Evolutionary conservation across 1,140 invertebrate species (phyloP), one percentile per base, ranked within the genome.

Genomic region (Leptonema lineaticorne): DNA sequence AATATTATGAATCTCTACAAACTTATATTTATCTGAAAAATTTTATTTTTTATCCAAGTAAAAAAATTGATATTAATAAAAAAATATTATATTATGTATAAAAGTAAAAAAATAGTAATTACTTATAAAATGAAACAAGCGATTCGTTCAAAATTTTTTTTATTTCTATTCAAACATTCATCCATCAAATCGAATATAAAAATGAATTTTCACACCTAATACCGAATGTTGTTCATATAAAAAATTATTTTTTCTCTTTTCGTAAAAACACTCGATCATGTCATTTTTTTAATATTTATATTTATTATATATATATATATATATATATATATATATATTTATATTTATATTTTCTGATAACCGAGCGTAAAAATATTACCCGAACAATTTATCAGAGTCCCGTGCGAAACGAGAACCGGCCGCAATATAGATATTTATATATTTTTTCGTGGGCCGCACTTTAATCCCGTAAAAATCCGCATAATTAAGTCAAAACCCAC

Each of bases 151-250:
- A n/a, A n/a, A n/a, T n/a, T n/a, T n/a, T n/a, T n/a, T n/a, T n/a
- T n/a, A n/a, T 53, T 26, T 53, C 6, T 24, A 24, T 26, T 22
- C 50, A 53, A 53, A 53, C 50, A 53, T 20, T 24, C 50, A 53
- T 53, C 50, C 50, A 53, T 53, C 50, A 53, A 53, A 26, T 53
- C 27, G n/a, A n/a, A n/a, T 53, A 26, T 53, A 53, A 53, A 53
- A 53, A 53, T 53, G 50, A 24, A 53, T 53, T 53, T 53, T 26
- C 50, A 53, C 27, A 20, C n/a, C n/a, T n/a, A n/a, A n/a, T n/a
- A n/a, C n/a, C n/a, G n/a, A n/a, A n/a, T n/a, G n/a, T n/a, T n/a
- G n/a, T n/a, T n/a, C n/a, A n/a, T n/a, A n/a, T n/a, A n/a, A n/a
- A n/a, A n/a, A n/a, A n/a, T 53, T 26, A 53, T 26, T 53, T 53